These are phyloP conservation scores for Parapristionchus giblindavisi DNA, from an alignment of 2,888 invertebrate genomes.

Conservation along the genomic window DNA sequence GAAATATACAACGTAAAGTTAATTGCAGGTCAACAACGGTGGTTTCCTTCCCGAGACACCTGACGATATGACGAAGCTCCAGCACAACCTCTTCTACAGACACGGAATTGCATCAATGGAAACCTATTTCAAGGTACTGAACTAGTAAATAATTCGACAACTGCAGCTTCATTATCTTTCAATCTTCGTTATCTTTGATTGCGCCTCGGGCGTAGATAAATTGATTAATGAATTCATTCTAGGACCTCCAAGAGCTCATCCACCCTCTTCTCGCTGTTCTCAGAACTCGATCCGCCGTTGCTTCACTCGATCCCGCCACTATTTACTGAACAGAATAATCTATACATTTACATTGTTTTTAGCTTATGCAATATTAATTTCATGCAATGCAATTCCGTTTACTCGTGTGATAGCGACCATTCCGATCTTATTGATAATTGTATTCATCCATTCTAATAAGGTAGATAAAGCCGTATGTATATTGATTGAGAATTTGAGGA, in stretches of 20 bases:
- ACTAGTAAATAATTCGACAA: not conserved
- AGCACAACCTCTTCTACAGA: conserved; percentile 60
- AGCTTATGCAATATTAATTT: no score
- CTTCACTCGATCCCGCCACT: conserved; percentile 12
- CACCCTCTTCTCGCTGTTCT: conserved; percentile 61
- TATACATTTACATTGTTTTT: not conserved
- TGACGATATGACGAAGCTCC: conserved; percentile 50
- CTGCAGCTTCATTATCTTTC: not conserved
- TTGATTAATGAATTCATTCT: conserved; percentile 30
- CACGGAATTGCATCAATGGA: conserved; percentile 59
- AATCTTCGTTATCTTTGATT: not conserved
- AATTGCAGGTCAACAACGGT: conserved; percentile 53
- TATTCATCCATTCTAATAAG: no score
- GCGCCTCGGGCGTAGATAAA: not conserved
- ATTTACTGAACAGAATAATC: conserved; percentile 15
- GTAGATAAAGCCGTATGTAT: no score
- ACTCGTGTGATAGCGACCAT: no score
- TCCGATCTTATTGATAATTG: no score
- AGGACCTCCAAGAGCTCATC: conserved; percentile 60
- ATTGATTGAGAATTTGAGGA: no score
- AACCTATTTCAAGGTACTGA: conserved; percentile 50
- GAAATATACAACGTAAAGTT: not conserved
- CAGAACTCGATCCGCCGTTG: conserved; percentile 26
- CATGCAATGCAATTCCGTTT: no score
- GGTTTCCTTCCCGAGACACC: conserved; percentile 54